Conservation (phyloP, 2,113 vertebrate species). For the Smithornis capensis region DNA sequence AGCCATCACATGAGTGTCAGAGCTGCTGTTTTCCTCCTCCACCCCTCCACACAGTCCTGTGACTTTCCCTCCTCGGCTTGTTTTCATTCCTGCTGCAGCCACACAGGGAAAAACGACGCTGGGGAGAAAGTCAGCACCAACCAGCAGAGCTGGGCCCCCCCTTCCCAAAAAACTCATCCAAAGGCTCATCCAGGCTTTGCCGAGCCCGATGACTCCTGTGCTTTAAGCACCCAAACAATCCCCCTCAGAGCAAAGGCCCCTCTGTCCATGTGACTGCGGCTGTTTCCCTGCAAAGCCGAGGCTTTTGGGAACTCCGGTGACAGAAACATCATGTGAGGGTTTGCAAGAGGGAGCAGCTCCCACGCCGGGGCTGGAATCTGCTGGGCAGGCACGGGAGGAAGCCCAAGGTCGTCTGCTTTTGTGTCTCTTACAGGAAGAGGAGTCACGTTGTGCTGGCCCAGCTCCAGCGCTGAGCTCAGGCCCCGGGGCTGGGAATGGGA, state of each 20-base stretch:
- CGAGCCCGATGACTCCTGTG: background rate
- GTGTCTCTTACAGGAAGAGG: constrained; percentile 15
- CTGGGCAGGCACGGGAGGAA: background rate
- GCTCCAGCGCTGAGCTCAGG: constrained; percentile 5
- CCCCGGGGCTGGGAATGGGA: background rate
- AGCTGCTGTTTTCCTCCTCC: background rate
- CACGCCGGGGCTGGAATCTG: background rate
- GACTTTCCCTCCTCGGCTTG: constrained; percentile 22
- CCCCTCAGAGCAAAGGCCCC: background rate
- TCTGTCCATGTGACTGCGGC: background rate
- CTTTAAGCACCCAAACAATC: background rate
- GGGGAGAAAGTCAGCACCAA: background rate
- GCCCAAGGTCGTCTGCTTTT: background rate
- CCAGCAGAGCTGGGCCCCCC: background rate
- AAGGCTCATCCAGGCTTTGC: background rate
- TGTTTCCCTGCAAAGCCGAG: background rate
- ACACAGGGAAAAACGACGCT: background rate
- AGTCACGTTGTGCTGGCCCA: background rate
- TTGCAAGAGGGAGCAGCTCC: constrained; percentile 15
- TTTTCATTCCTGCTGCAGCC: background rate
- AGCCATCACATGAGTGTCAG: background rate
- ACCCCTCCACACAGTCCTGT: background rate
- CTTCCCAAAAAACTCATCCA: background rate
- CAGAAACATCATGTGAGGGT: constrained; percentile 61
- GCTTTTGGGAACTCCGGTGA: background rate